Evolutionary conservation across 2,113 vertebrate genomes (phyloP).

Genomic region (Muscicapa adusta): DNA sequence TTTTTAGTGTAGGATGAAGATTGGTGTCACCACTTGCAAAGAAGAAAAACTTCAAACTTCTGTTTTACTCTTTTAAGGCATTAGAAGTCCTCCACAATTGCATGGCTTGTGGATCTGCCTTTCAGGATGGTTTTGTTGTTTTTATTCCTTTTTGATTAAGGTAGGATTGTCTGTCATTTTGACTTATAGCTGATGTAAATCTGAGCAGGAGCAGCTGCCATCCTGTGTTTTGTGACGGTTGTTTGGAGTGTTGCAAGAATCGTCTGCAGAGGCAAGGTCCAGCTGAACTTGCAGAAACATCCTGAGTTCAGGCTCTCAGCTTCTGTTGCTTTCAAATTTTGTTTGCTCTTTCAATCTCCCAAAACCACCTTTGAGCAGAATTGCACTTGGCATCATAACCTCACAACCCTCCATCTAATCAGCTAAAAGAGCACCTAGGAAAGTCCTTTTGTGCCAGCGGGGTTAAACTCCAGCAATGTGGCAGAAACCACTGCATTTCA

Average conservation of each 20-base stretch:
- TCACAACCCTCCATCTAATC: not conserved
- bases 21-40: not conserved
- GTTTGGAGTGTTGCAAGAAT: not conserved
- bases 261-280: not conserved
- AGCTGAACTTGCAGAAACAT: not conserved
- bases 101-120: not conserved
- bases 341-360: not conserved
- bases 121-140: not conserved
- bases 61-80: not conserved
- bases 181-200: not conserved
- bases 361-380: not conserved
- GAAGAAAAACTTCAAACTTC: not conserved
- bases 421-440: not conserved
- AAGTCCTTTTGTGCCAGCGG: not conserved
- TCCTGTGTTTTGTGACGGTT: not conserved
- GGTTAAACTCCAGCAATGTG: not conserved
- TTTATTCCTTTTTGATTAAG: not conserved
- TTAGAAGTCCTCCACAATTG: not conserved
- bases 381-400: not conserved
- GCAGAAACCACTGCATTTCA: not conserved
- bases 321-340: not conserved
- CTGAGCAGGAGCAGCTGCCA: not conserved
- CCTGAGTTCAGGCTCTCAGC: not conserved
- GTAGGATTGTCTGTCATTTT: not conserved
- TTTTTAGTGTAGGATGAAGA: not conserved